Base-by-base conservation (phyloP, 64 coral and sea anemone species). In the Platygyra sinensis region DNA sequence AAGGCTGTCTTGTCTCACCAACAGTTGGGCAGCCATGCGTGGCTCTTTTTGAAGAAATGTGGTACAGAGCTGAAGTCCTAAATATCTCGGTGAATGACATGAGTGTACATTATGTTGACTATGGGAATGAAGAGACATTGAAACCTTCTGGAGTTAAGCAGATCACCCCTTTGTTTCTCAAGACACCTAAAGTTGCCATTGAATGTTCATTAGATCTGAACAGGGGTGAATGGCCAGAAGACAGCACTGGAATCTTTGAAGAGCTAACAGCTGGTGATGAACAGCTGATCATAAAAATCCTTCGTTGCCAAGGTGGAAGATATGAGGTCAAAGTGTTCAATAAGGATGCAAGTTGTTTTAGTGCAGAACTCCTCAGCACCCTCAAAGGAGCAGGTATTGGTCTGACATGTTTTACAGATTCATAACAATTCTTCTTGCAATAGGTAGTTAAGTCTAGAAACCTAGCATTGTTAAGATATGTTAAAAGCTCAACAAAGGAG, bases 81-180 rank as follows among this genome's bases (percentile, higher is more conserved):
- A 80, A 78, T 25, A 64, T 74, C n/a, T 62, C 80, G 8, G 80
- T 59, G 39, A 91, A 89, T 59, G 88, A 89, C 60, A 76, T 96
- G 2, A 54, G 72, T 22, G 95, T 97, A 0, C 75, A 88, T 54
- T 97, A 91, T 60, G 62, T 97, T 17, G 95, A 97, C 61, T 97
- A 97, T 79, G 95, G 95, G 6, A 97, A 97, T 82, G 81, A 79
- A 13, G 92, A 94, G 24, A 82, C 82, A 38, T 50, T 94, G 28
- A 84, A 89, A 59, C 87, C 79, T 32, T 77, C 73, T 69, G 73
- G 51, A 24, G 72, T 94, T 25, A 94, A 94, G 38, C 39, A 72
- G 51, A 52, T 89, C n/a, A 65, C 80, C 10, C 72, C 92, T 54
- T 69, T 55, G 72, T 94, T 89, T 19, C 61, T 94, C 29, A 77